Base-by-base conservation (phyloP, 2,113 vertebrate genomes). In the Menidia beryllina region DNA sequence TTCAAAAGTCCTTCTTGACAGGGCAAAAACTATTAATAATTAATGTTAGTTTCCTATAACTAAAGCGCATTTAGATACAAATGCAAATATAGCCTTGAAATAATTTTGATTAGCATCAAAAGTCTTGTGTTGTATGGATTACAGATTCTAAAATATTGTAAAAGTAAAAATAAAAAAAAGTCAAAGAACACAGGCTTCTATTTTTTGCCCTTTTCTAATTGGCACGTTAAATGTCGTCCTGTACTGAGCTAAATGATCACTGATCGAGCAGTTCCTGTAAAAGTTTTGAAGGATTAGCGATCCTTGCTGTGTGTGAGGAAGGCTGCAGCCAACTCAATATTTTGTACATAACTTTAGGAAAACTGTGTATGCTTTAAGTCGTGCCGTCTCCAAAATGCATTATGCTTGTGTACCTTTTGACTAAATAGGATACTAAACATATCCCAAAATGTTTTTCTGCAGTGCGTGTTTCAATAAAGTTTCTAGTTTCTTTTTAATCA, bases 401-500 rank as follows among this genome's bases (percentile, higher is more conserved):
- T 94, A 92, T 95, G 92, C 94, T 94, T 96, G 95, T 97, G 95
- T 98, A 94, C 94, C 92, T 93, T 77, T 95, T 95, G 95, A 94
- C 94, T 97, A 98, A 98, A 93, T 97, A 97, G 96, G 95, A 94
- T 95, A 93, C 95, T 96, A 95, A 95, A 97, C 93, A 90, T 93
- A 90, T 93, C 94, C 92, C 93, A 94, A 94, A 94, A 88, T 93
- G 95, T 96, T 94, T 94, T 97, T 94, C 95, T 95, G 91, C 94
- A 93, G 94, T 94, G 91, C 91, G 90, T 92, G 89, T 97, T 95
- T 96, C 95, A 97, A 98, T 98, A 98, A 97, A 97, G 95, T 96
- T 95, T 94, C 69, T 96, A 95, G 95, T 94, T 95, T 96, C 95
- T 95, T 96, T 95, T 91, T 94, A 96, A 95, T 95, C 94, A 77